phyloP scores from a whole-genome alignment of 2,113 vertebrate genomes.

The Lipophrys pholis region DNA sequence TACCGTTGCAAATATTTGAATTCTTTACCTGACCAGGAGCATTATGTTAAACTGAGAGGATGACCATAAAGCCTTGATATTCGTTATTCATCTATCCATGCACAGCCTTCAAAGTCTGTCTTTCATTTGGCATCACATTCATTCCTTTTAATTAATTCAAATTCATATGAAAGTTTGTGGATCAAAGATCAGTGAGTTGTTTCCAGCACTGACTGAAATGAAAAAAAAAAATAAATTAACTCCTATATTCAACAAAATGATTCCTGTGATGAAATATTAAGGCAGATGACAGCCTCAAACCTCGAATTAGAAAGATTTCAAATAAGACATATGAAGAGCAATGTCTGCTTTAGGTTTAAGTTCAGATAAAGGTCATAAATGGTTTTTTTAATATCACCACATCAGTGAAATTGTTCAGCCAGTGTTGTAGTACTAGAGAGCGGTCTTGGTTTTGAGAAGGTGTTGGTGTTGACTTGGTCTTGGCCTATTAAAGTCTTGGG shows the following conservation, averaged over 20 bases:
- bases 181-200: not conserved
- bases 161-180: not conserved
- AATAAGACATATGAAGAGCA: slow-evolving; percentile 1
- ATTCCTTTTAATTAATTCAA: slow-evolving; percentile 1
- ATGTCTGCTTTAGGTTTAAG: not conserved
- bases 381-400: slow-evolving; percentile 1
- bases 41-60: slow-evolving; percentile 11
- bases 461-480: too few species aligned
- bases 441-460: too few species aligned
- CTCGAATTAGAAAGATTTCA: slow-evolving; percentile 13
- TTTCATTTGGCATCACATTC: not conserved
- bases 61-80: not conserved
- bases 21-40: not conserved
- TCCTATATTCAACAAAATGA: not conserved
- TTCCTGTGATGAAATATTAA: not conserved
- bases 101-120: slow-evolving; percentile 2
- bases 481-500: too few species aligned
- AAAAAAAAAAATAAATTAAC: not conserved
- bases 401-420: not conserved
- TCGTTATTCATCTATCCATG: not conserved
- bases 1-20: slow-evolving; percentile 16
- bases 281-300: not conserved
- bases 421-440: too few species aligned
- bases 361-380: slow-evolving; percentile 6
- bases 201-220: not conserved